Conservation (phyloP, 92 coral and sea anemone species). For the Virgularia gustaviana region DNA sequence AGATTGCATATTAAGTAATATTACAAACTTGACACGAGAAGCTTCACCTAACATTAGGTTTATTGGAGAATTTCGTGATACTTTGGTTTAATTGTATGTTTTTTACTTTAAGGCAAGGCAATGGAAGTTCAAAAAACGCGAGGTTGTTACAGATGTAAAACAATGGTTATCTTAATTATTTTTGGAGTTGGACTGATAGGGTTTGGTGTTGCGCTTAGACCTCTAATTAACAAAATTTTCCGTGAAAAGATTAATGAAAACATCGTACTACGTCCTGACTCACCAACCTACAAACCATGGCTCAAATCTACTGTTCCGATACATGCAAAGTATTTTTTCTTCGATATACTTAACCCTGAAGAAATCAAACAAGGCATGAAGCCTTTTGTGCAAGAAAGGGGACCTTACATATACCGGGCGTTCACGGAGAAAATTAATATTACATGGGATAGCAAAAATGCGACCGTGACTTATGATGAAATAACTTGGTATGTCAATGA, state of each 20-base stretch:
- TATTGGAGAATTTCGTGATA: too few relatives aligned
- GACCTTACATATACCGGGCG: slow-evolving; percentile 70
- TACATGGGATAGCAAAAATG: slow-evolving; percentile 48
- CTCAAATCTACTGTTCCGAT: slow-evolving; percentile 54
- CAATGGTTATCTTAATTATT: slow-evolving; percentile 13
- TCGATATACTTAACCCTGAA: slow-evolving; percentile 57
- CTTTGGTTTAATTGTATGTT: too few relatives aligned
- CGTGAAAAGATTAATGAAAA: slow-evolving; percentile 49
- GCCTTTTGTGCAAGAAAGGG: slow-evolving; percentile 61
- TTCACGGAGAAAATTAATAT: slow-evolving; percentile 54
- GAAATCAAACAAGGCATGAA: slow-evolving; percentile 56
- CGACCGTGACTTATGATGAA: slow-evolving; percentile 61
- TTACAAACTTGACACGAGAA: too few relatives aligned
- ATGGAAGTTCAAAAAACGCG: too few relatives aligned
- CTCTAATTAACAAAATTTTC: slow-evolving; percentile 41
- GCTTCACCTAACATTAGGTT: too few relatives aligned
- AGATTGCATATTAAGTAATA: too few relatives aligned
- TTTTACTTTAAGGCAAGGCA: too few relatives aligned
- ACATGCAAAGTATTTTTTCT: slow-evolving; percentile 56
- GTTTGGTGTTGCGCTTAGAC: slow-evolving; percentile 38
- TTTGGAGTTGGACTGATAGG: slow-evolving; percentile 39
- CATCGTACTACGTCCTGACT: slow-evolving; percentile 53
- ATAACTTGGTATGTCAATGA: slow-evolving; percentile 55
- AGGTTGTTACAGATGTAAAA: too few relatives aligned
- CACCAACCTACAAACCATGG: slow-evolving; percentile 62